phyloP scores from a whole-genome alignment of 2,888 invertebrate genomes.

The Phyto melanocephala region DNA sequence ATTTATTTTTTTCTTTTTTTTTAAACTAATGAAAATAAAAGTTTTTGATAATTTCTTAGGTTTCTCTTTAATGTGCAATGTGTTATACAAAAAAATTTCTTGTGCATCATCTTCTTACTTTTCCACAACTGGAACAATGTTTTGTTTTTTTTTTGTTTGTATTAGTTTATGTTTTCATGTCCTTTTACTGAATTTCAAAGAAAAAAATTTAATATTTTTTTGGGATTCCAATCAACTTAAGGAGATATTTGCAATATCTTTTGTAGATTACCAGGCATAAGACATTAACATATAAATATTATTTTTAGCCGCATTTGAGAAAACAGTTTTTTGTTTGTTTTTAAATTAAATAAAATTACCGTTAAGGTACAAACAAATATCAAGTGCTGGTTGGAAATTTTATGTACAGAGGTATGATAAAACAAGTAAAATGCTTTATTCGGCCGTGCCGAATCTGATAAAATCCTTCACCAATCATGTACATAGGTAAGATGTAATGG shows the following conservation, averaged over 20 bases:
- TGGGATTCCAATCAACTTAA: background rate
- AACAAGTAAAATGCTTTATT: too few species aligned
- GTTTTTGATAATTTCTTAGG: conserved; percentile 10
- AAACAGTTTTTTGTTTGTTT: background rate
- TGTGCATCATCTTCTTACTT: conserved; percentile 40
- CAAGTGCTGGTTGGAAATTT: background rate
- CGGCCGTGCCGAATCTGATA: too few species aligned
- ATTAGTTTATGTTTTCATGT: conserved; percentile 28
- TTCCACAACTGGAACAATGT: background rate
- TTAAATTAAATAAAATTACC: background rate
- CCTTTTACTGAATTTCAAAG: conserved; percentile 12
- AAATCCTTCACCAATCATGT: too few species aligned
- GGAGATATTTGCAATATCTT: background rate
- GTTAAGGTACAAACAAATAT: background rate
- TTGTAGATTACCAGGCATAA: background rate
- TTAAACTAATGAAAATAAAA: conserved; percentile 38
- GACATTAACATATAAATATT: conserved; percentile 23
- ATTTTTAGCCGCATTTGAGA: background rate
- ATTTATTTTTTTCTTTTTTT: too few species aligned
- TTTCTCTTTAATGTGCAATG: background rate
- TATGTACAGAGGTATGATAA: background rate
- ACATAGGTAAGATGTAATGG: too few species aligned
- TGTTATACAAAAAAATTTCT: conserved; percentile 2
- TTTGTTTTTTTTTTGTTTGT: background rate
- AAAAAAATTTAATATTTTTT: background rate